Conservation (phyloP, 2,888 invertebrate genomes). For the Drosophila formosana region DNA sequence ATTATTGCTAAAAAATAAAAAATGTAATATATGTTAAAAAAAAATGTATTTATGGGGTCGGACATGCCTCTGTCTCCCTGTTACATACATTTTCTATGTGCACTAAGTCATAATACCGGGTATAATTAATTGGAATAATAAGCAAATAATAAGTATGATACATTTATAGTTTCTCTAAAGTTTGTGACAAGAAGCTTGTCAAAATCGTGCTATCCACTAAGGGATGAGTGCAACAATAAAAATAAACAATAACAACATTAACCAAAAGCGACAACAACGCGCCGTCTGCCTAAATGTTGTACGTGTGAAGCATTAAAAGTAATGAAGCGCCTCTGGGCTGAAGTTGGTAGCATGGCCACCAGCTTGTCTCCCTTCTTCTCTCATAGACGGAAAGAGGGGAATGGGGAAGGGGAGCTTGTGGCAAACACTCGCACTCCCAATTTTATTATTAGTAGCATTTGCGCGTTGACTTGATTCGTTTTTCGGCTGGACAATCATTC, state of each 20-base stretch:
- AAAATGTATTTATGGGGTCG: no score
- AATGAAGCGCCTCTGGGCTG: slow-evolving; percentile 59
- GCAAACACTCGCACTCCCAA: slow-evolving; percentile 2
- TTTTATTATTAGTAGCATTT: slow-evolving; percentile 64
- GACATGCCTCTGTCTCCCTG: no score
- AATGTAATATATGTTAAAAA: no score
- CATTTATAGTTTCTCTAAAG: no score
- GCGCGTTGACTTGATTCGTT: slow-evolving; percentile 62
- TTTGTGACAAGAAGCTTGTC: no score
- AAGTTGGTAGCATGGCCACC: slow-evolving; percentile 24
- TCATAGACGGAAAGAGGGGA: not conserved
- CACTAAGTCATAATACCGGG: no score
- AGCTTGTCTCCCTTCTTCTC: slow-evolving; percentile 10
- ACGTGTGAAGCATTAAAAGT: slow-evolving; percentile 80
- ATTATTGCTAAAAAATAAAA: no score
- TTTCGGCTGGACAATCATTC: slow-evolving; percentile 59
- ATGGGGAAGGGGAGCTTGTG: not conserved
- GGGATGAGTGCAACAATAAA: slow-evolving; percentile 1
- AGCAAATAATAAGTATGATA: no score
- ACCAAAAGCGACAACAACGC: slow-evolving; percentile 27
- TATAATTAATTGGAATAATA: no score
- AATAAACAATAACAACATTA: slow-evolving; percentile 18
- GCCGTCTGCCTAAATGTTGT: slow-evolving; percentile 62
- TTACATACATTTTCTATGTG: no score
- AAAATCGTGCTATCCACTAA: not conserved